Evolutionary conservation across 2,888 invertebrate genomes (phyloP), one percentile per base, ranked within the genome.

Genomic region (Nomada fucata): DNA sequence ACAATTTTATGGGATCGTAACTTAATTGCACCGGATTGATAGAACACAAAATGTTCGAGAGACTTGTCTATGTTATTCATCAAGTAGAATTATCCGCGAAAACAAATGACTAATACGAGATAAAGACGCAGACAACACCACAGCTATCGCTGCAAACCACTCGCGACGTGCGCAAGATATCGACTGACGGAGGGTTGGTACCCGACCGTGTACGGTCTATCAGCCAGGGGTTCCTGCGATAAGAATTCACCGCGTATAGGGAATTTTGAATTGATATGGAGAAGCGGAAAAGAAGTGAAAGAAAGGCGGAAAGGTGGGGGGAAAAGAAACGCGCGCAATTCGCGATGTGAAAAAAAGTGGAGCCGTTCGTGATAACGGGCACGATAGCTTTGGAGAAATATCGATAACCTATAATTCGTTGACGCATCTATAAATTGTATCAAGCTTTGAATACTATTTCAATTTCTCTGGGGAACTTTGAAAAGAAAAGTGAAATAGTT

Each of bases 161-260:
- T 83, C 79, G 69, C 73, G 57, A 36, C 83, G 86, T 83, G 88
- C 83, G 90, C 88, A 82, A 87, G 90, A 90, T 93, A 93, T 93
- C 91, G 92, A 92, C 92, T 92, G 89, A 90, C 89, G 86, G 87
- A 79, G 91, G 90, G 90, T 89, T 88, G 89, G 83, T 88, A 84
- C 85, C 83, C 83, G 86, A 73, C 75, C 86, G 77, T 68, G 20
- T 13, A 53, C 55, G 42, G 26, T 42, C 63, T 80, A 60, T 60
- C 73, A 50, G 59, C 70, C 76, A 76, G 82, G 84, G 79, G 73
- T 85, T 77, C 57, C n/a, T 63, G 44, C 69, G 85, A 88, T 88
- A 88, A 88, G 78, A 74, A 65, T 64, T 71, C 52, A 29, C 76
- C 52, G 65, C 36, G 59, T 70, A 82, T 85, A 87, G 87, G 85